Evolutionary conservation across 2,888 invertebrate species (phyloP).

Genomic region (Abscondita cerata): DNA sequence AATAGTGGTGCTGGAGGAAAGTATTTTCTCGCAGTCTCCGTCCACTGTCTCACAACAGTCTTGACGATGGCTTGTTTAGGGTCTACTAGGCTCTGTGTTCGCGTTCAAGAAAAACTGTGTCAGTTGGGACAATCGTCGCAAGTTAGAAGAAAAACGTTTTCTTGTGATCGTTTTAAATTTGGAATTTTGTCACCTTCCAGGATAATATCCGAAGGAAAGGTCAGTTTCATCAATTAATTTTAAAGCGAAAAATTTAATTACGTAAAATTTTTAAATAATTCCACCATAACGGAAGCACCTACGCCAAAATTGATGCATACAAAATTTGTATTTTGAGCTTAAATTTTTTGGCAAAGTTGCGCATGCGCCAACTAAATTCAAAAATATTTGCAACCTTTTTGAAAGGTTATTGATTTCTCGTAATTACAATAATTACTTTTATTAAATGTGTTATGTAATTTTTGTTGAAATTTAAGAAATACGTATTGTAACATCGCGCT

Average conservation of each 20-base stretch:
- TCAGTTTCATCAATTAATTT: constrained; percentile 40
- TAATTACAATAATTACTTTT: not conserved
- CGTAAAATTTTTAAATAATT: no score
- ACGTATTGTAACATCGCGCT: constrained; percentile 17
- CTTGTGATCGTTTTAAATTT: constrained; percentile 72
- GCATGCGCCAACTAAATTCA: not conserved
- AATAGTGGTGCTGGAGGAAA: constrained; percentile 46
- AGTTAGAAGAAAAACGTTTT: constrained; percentile 70
- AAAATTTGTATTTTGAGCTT: no score
- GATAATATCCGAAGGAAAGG: constrained; percentile 59
- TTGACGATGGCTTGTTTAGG: constrained; percentile 84
- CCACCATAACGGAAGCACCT: no score
- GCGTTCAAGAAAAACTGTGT: constrained; percentile 82
- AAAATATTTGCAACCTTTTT: constrained; percentile 13
- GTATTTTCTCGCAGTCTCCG: constrained; percentile 38
- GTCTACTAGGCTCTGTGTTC: constrained; percentile 83
- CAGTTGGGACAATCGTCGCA: constrained; percentile 74
- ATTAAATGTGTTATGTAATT: constrained; percentile 22
- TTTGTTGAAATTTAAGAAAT: constrained; percentile 17
- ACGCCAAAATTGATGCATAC: no score
- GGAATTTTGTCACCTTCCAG: constrained; percentile 63
- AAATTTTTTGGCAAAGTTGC: not conserved
- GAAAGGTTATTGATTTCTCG: constrained; percentile 6
- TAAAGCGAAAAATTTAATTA: not conserved
- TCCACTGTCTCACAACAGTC: constrained; percentile 69